Percentiles rank a stretch among this genome's conserved stretches.
Evolutionary conservation across 2,888 invertebrate genomes (phyloP).

Genomic region (Sepioteuthis lessoniana): DNA sequence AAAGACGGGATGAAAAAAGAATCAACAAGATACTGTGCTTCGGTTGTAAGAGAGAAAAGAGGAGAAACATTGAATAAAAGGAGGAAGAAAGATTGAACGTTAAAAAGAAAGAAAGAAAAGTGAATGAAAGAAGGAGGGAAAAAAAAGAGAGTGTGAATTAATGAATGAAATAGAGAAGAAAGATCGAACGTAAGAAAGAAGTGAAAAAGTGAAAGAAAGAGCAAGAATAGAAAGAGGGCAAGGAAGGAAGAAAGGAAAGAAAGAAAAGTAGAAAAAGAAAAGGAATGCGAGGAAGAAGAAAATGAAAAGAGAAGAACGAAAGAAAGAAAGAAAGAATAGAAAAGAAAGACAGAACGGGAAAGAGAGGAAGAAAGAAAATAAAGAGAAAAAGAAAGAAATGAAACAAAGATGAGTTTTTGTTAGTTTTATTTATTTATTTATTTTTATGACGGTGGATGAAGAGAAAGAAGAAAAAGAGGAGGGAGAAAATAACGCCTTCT

Average conservation of each 20-base stretch:
- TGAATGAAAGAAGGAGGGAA: too few relatives aligned
- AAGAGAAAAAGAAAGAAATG: neutral
- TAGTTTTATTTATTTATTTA: neutral
- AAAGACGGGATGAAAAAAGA: neutral
- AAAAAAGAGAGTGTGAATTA: too few relatives aligned
- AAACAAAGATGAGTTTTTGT: conserved; percentile 11
- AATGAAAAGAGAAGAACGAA: neutral
- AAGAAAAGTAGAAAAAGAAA: neutral
- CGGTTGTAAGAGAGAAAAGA: neutral
- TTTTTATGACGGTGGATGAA: neutral
- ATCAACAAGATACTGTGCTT: neutral
- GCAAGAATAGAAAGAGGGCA: neutral
- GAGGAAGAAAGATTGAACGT: neutral
- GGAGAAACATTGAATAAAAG: neutral
- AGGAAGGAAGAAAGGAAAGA: neutral
- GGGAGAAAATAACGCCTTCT: conserved; percentile 10
- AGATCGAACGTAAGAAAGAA: neutral
- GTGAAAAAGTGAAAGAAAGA: neutral
- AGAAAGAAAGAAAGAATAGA: neutral
- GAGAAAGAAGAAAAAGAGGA: neutral
- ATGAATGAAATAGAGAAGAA: neutral
- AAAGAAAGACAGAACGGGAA: neutral
- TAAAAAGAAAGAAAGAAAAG: neutral
- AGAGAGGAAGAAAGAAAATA: neutral
- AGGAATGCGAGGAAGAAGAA: neutral